Conservation (phyloP, 2,113 vertebrate species). For the Xenopus laevis region DNA sequence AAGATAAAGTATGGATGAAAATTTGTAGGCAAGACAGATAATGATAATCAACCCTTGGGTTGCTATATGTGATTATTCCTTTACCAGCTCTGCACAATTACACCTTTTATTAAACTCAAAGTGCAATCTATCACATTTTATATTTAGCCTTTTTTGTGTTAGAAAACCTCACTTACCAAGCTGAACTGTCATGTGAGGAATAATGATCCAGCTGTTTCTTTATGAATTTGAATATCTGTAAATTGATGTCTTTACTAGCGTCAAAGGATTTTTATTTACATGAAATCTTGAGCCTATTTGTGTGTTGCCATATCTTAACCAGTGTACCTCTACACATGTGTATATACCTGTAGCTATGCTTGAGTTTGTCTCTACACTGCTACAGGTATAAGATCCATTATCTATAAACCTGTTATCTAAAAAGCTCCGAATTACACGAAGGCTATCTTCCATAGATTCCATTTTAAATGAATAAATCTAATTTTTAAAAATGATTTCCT, state of each 20-base stretch:
- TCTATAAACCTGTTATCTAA: too few species aligned
- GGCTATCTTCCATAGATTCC: too few species aligned
- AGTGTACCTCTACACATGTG: too few species aligned
- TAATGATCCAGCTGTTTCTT: conserved; percentile 40
- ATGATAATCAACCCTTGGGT: background rate
- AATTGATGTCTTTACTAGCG: conserved; percentile 13
- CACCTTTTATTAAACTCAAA: conserved; percentile 34
- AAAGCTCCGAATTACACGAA: too few species aligned
- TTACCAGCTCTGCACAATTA: conserved; percentile 12
- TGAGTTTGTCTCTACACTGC: too few species aligned
- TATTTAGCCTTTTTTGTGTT: conserved; percentile 32
- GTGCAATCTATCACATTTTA: conserved; percentile 43
- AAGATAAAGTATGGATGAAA: background rate
- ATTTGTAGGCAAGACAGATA: background rate
- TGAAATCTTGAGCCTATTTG: too few species aligned
- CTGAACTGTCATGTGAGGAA: conserved; percentile 32
- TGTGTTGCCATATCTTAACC: too few species aligned
- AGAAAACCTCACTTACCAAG: conserved; percentile 29
- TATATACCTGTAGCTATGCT: too few species aligned
- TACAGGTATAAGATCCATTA: too few species aligned
- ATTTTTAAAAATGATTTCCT: too few species aligned
- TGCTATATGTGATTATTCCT: background rate
- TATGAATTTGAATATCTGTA: conserved; percentile 36
- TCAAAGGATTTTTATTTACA: background rate
- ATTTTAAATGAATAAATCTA: too few species aligned